Base-by-base conservation (phyloP, 35 echinoderm and acorn worm species). In the Apostichopus japonicus region DNA sequence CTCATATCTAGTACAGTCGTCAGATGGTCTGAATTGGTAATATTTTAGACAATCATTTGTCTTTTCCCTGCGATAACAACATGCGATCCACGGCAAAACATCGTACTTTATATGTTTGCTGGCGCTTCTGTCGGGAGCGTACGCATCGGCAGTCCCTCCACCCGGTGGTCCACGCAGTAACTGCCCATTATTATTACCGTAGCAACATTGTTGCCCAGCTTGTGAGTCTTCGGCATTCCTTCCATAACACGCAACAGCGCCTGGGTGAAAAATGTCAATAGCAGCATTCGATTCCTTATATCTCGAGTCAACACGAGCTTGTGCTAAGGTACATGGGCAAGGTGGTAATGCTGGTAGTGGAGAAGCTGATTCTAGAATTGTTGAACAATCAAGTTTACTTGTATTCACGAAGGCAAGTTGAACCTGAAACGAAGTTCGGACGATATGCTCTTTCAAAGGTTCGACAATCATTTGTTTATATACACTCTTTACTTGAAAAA, bases 1-100 rank as follows among this genome's bases (percentile, higher is more conserved):
- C 7, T 70, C 62, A 62, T 95, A 95, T 0, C 61, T 55, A 57
- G 24, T 22, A 51, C 94, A 93, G 59, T 93, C 79, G 72, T 90
- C 87, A 10, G 94, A 93, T 57, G 86, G 94, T 6, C 94, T 75
- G 67, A 82, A 82, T 8, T 90, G 59, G 83, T 93, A 95, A 72
- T 95, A 95, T 19, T 73, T 65, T 19, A 91, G 65, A 56, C 94
- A 95, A 73, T 73, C 71, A 1, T 73, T 73, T n/a, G 6, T 6
- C 10, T 72, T 33, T 56, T 89, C 51, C 17, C 56, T 89, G 21
- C 70, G 59, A 27, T 72, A 27, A 21, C 91, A 92, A 17, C 91
- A 92, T 4, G 55, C 51, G 0, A 92, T 19, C 77, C 79, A 92
- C 44, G 91, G 91, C n/a, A 62, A 22, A 71, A 92, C 91, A 23